phyloP scores from a whole-genome alignment of 2,888 invertebrate species.

The Rhodophaea formosa region DNA sequence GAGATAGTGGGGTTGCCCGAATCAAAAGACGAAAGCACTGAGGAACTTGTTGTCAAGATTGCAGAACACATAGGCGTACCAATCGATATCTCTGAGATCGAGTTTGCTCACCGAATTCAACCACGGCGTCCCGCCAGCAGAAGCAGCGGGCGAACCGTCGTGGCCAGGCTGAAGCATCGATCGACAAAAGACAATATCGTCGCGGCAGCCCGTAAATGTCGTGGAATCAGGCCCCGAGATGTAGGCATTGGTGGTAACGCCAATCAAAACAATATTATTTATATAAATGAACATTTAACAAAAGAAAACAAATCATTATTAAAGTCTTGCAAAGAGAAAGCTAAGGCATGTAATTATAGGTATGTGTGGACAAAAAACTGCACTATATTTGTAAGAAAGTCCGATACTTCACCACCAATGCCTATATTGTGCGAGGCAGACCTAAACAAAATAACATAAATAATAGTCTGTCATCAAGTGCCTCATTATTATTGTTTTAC shows the following conservation, averaged over 20 bases:
- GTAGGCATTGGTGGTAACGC: conserved; percentile 13
- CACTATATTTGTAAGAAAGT: conserved; percentile 17
- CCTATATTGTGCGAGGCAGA: background rate
- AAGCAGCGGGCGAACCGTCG: background rate
- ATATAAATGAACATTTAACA: conserved; percentile 26
- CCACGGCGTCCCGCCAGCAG: background rate
- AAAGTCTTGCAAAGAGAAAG: conserved; percentile 14
- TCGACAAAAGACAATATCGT: conserved; percentile 15
- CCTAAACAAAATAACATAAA: background rate
- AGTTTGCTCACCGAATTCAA: conserved; percentile 15
- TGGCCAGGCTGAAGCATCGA: background rate
- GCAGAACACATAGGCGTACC: background rate
- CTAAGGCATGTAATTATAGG: conserved; percentile 11
- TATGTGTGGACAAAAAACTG: conserved; percentile 26
- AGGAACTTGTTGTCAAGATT: background rate
- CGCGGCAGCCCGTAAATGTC: conserved; percentile 16
- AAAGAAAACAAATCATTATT: conserved; percentile 20
- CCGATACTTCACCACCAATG: conserved; percentile 21
- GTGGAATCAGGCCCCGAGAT: conserved; percentile 13
- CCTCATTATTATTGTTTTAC: too few relatives aligned
- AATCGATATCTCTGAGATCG: background rate
- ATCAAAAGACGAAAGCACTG: conserved; percentile 1
- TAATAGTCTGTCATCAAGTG: background rate
- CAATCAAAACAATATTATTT: conserved; percentile 11
- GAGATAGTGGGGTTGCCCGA: conserved; percentile 21